Evolutionary conservation across 1,140 invertebrate species (phyloP).

Genomic region (Drosophila ananassae): DNA sequence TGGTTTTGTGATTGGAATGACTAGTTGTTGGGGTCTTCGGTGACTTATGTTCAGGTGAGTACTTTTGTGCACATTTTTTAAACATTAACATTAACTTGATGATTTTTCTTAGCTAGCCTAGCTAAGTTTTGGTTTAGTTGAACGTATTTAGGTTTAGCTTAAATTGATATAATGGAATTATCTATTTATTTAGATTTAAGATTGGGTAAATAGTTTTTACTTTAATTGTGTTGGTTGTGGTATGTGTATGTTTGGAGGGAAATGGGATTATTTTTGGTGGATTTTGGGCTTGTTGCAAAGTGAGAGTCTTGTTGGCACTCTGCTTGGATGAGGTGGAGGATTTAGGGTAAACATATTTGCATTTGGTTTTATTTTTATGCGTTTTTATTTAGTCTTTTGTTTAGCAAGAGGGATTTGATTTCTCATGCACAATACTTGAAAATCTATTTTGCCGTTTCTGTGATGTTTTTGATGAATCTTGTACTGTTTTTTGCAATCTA

Average conservation of each 20-base stretch:
- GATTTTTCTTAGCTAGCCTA: conserved; percentile 42
- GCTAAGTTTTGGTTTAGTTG: conserved; percentile 43
- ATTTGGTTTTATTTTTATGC: conserved; percentile 67
- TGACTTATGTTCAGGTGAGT: too few relatives aligned
- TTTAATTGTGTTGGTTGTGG: conserved; percentile 17
- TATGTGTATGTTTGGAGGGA: conserved; percentile 30
- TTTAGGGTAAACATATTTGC: conserved; percentile 37
- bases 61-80: conserved; percentile 3
- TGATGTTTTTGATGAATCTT: conserved; percentile 38
- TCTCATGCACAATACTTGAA: conserved; percentile 84
- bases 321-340: conserved; percentile 37
- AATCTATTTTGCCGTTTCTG: conserved; percentile 82
- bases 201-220: conserved; percentile 28
- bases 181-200: conserved; percentile 50
- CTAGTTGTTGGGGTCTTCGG: conserved; percentile 4
- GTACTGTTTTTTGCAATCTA: conserved; percentile 58
- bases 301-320: conserved; percentile 29
- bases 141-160: conserved; percentile 44
- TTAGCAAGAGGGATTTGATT: conserved; percentile 82
- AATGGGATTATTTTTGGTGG: conserved; percentile 8
- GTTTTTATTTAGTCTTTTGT: conserved; percentile 69
- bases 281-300: conserved; percentile 4
- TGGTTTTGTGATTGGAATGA: background rate
- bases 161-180: conserved; percentile 46
- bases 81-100: conserved; percentile 48